A percentile compares a stretch with the other conserved stretches of the same genome.
Evolutionary conservation across 2,888 invertebrate species (phyloP).

Genomic region (Penaeus monodon): DNA sequence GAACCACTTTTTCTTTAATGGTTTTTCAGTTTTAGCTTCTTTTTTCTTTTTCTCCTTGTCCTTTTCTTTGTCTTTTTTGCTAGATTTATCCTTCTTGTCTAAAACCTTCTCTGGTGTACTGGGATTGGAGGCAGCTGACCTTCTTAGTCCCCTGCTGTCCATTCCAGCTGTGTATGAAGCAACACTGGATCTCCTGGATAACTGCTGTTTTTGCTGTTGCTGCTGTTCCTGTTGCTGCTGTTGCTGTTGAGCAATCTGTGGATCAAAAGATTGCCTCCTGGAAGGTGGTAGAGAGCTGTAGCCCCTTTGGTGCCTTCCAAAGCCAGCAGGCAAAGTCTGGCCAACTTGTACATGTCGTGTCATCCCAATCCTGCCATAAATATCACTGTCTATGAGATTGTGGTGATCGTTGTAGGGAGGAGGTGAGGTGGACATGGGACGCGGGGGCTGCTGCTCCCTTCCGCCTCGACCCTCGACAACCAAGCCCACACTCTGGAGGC

Average conservation of each 20-base stretch:
- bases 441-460: constrained; percentile 40
- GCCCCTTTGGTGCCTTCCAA: constrained; percentile 60
- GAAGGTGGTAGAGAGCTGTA: constrained; percentile 63
- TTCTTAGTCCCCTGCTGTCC: constrained; percentile 39
- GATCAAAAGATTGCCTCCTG: constrained; percentile 47
- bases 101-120: constrained; percentile 64
- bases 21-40: constrained; percentile 61
- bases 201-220: constrained; percentile 41
- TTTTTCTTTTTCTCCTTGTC: constrained; percentile 61
- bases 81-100: constrained; percentile 60
- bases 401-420: constrained; percentile 61
- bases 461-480: constrained; percentile 35
- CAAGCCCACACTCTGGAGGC: constrained; percentile 62
- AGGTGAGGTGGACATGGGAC: constrained; percentile 60
- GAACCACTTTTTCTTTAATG: constrained; percentile 65
- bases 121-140: constrained; percentile 59
- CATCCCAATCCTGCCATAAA: constrained; percentile 65
- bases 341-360: constrained; percentile 64
- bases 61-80: constrained; percentile 63
- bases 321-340: constrained; percentile 60
- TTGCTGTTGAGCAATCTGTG: constrained; percentile 36
- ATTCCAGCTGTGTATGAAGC: constrained; percentile 59
- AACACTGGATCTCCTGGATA: constrained; percentile 59
- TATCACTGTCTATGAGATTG: constrained; percentile 62
- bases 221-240: constrained; percentile 39